Base-by-base conservation (phyloP, 2,888 invertebrate genomes). In the Sepioteuthis lessoniana region DNA sequence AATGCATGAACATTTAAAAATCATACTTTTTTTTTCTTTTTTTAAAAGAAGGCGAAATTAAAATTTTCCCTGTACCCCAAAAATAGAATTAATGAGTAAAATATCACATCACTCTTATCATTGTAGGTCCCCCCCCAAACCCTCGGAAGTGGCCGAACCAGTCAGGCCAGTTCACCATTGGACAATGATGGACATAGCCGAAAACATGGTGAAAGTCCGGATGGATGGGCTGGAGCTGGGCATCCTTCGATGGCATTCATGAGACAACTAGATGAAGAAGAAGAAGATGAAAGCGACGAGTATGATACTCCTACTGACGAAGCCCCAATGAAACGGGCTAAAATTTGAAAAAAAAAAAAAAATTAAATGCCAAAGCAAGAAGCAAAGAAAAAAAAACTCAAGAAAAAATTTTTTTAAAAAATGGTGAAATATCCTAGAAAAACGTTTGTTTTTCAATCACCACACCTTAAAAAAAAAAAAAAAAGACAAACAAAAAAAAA, bases 41-140 rank as follows among this genome's bases (percentile, higher is more conserved):
- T 7, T 42, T 42, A 42, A 42, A 42, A 5, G 42, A 42, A 42
- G 42, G 7, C 42, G 7, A 42, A 42, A 42, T 42, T 42, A 5
- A 42, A 42, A 42, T n/a, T n/a, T 7, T 42, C 42, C 42, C 7
- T 42, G 7, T 42, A 3, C 42, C 42, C 42, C 42, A 42, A 42
- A 42, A 42, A 42, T 42, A 42, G 42, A 42, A 42, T 42, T n/a
- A 92, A n/a, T 28, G 31, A 92, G 92, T 42, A 92, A 38, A 92
- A 13, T 92, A 46, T 92, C 13, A 42, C 92, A 92, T 46, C 42
- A 92, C 92, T 92, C 42, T 92, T 92, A 47, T 92, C 38, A 10
- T 92, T 92, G 92, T 92, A 92, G 92, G 92, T 92, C n/a, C 92
- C 92, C 47, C 92, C 92, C 92, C 92, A 92, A 92, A n/a, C 92